Conservation (phyloP, 2,113 vertebrate genomes). For the Marcusenius ussheri region DNA sequence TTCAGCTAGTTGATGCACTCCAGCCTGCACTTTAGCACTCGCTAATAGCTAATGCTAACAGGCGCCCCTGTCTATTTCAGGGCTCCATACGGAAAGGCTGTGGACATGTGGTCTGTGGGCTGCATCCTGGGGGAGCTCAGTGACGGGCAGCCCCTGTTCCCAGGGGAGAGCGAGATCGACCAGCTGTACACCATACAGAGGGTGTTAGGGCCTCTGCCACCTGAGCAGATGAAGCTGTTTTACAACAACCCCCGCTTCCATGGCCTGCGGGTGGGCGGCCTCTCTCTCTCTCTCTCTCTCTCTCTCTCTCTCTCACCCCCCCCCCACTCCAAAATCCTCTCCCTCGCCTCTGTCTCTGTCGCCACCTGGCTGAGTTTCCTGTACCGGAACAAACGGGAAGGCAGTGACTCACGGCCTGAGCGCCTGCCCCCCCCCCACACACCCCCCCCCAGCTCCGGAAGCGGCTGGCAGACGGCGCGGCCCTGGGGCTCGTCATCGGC, state of each 20-base stretch:
- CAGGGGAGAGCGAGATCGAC: conserved; percentile 97
- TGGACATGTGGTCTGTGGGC: conserved; percentile 99
- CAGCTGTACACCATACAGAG: conserved; percentile 99
- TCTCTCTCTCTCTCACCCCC: no score
- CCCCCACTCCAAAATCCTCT: neutral
- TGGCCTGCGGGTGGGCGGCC: conserved; percentile 74
- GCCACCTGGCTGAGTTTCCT: conserved; percentile 36
- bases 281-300: neutral
- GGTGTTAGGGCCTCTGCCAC: conserved; percentile 89
- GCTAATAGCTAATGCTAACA: neutral
- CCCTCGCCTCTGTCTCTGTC: neutral
- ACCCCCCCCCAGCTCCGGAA: neutral
- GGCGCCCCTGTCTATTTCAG: conserved; percentile 53
- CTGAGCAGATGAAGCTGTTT: conserved; percentile 99
- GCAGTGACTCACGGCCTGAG: neutral
- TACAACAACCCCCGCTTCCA: conserved; percentile 98
- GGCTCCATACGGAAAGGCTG: conserved; percentile 95
- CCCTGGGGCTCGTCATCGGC: neutral
- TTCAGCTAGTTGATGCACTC: neutral
- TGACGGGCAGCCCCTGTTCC: conserved; percentile 94
- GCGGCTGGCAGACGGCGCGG: neutral
- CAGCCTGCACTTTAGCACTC: neutral
- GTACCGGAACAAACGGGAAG: conserved; percentile 54
- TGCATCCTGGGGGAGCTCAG: conserved; percentile 97
- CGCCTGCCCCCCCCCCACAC: neutral